phyloP scores from a whole-genome alignment of 2,797 vertebrate genomes.

The Myotis vivesi region DNA sequence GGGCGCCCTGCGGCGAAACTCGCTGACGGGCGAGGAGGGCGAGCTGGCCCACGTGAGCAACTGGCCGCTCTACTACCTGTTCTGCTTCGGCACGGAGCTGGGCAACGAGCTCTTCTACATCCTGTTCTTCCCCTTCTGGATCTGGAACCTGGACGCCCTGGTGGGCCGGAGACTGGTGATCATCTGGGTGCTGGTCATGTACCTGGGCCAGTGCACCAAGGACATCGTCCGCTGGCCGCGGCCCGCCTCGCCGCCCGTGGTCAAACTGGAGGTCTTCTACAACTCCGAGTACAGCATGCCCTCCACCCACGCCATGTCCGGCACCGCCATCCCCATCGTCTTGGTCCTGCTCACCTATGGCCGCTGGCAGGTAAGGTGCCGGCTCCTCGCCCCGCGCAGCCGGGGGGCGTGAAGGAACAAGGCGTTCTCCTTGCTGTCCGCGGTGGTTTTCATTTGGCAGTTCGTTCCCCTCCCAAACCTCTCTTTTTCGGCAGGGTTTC shows the following conservation, averaged over 20 bases:
- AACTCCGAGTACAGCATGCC: constrained; percentile 99
- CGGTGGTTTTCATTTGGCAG: background rate
- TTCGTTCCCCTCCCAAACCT: background rate
- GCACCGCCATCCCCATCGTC: constrained; percentile 94
- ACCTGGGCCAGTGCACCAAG: constrained; percentile 97
- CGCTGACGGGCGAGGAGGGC: constrained; percentile 93
- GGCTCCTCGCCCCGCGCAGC: background rate
- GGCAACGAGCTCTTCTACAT: constrained; percentile 98
- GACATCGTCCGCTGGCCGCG: constrained; percentile 94
- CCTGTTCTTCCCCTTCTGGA: constrained; percentile 94
- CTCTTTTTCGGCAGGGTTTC: background rate
- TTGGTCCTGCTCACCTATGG: constrained; percentile 91
- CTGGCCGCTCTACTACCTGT: constrained; percentile 91
- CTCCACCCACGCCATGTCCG: constrained; percentile 98
- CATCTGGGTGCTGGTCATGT: constrained; percentile 98
- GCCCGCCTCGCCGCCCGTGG: constrained; percentile 94
- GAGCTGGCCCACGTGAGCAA: constrained; percentile 89
- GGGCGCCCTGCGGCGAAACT: constrained; percentile 89
- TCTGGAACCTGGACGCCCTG: constrained; percentile 95
- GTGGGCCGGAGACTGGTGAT: constrained; percentile 91
- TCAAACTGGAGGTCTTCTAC: constrained; percentile 98
- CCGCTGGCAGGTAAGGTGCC: constrained; percentile 92
- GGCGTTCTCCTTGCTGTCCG: background rate
- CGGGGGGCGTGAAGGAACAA: background rate
- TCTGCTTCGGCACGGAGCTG: constrained; percentile 94